Evolutionary conservation across 2,113 vertebrate genomes (phyloP), one percentile per base, ranked within the genome.

Genomic region (Glareola pratincola): DNA sequence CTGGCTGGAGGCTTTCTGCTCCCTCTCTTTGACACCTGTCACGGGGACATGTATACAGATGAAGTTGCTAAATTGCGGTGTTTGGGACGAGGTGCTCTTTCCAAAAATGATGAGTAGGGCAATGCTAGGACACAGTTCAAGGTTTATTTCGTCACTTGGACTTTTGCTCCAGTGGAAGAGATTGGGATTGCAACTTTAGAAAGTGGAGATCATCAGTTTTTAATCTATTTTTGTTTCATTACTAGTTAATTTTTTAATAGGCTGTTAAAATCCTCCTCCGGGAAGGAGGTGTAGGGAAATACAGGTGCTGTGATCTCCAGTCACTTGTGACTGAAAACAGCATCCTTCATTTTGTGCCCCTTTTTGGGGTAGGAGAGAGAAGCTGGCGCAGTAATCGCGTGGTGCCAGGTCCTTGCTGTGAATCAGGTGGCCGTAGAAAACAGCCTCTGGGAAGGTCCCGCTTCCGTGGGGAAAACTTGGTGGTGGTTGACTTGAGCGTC

Each of bases 91-190:
- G 85, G 85, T 94, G 88, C 78, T 54, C 95, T 83, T 92, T 94
- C 74, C 48, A 90, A 95, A 96, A 96, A 39, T 27, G 23, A 73
- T 69, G 39, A 76, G 73, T 82, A 94, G 67, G 48, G 47, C 79
- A 85, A 47, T 17, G 9, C 30, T 62, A 69, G 93, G 78, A 74
- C 78, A 94, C 54, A 88, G 94, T 93, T 96, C 95, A 96, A 95
- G 96, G 96, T 77, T 90, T 77, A 83, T 96, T 96, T 95, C 88
- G 0, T 84, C 96, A 97, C 66, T 76, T 83, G 93, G 92, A 96
- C 94, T 97, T 96, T 94, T 9, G 75, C 53, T 90, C 54, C 41
- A 14, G 32, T 78, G 71, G 91, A 57, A 88, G 26, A 82, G 73
- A 32, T 37, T 57, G 63, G 29, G n/a, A 62, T 75, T 88, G 80